Evolutionary conservation across 2,888 invertebrate genomes (phyloP).

Genomic region (Sinotaia quadrata): DNA sequence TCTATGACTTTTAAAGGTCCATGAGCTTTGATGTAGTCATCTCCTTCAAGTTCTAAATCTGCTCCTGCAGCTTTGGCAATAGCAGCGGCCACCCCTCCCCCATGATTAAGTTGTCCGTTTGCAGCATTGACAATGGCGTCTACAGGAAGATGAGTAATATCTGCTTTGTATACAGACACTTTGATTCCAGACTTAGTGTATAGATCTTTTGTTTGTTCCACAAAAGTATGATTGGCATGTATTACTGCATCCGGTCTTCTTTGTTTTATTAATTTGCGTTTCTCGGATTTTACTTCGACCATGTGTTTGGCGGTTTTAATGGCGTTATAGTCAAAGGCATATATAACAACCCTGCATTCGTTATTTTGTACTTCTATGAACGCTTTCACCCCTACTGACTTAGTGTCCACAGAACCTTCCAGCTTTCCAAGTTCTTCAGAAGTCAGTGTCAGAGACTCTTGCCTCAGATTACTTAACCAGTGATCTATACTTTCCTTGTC

Average conservation of each 20-base stretch:
- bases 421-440: too few species aligned
- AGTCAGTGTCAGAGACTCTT: slow-evolving; percentile 1
- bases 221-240: too few species aligned
- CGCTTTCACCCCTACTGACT: background rate
- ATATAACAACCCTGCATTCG: background rate
- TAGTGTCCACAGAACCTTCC: background rate
- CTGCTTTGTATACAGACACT: too few species aligned
- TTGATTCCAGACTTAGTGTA: background rate
- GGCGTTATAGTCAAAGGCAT: slow-evolving; percentile 5
- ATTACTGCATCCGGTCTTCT: slow-evolving; percentile 12
- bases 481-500: too few species aligned
- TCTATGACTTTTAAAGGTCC: slow-evolving; percentile 17
- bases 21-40: slow-evolving; percentile 3
- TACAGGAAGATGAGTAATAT: slow-evolving; percentile 28
- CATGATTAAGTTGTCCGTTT: too few species aligned
- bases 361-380: background rate
- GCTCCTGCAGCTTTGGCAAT: too few species aligned
- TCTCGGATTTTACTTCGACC: slow-evolving; percentile 4
- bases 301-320: slow-evolving; percentile 9
- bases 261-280: slow-evolving; percentile 2
- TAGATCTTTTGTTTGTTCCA: background rate
- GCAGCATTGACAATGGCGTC: slow-evolving; percentile 36
- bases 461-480: background rate
- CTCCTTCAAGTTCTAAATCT: slow-evolving; percentile 23
- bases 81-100: too few species aligned